Conservation (phyloP, 2,797 vertebrate genomes). For the Enteromius radiatus region DNA sequence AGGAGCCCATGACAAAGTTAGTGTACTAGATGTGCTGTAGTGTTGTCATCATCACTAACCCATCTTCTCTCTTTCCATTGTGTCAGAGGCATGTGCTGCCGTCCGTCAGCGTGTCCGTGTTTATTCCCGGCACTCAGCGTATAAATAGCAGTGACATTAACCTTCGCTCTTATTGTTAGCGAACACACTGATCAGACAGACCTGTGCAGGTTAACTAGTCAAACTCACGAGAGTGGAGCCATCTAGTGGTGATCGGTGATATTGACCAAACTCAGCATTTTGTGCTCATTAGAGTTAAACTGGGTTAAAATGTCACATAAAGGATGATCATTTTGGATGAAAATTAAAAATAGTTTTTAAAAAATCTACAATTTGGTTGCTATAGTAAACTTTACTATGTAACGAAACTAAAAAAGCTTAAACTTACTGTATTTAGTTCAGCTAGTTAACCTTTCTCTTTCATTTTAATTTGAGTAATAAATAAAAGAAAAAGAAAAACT, state of each 20-base stretch:
- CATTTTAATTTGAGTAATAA: no score
- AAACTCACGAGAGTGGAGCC: slow-evolving; percentile 59
- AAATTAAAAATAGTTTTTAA: background rate
- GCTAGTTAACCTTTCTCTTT: background rate
- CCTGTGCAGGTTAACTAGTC: no score
- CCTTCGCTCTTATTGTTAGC: background rate
- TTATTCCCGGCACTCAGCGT: background rate
- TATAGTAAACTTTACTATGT: background rate
- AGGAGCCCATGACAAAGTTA: slow-evolving; percentile 55
- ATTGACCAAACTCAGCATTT: background rate
- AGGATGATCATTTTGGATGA: background rate
- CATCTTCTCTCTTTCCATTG: slow-evolving; percentile 3
- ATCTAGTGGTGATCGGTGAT: slow-evolving; percentile 68
- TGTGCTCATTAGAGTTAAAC: background rate
- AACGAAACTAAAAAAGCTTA: background rate
- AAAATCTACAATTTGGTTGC: background rate
- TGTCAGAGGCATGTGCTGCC: slow-evolving; percentile 12
- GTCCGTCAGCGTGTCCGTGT: slow-evolving; percentile 45
- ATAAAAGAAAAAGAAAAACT: no score
- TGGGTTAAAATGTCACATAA: background rate
- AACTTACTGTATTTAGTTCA: background rate
- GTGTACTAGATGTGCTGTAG: background rate
- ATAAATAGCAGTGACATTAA: slow-evolving; percentile 24
- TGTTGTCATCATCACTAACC: background rate
- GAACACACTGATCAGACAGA: background rate